Percentiles rank a stretch among this genome's conserved stretches.
phyloP scores from a whole-genome alignment of 2,797 vertebrate genomes.

The Centropyge bicolor region DNA sequence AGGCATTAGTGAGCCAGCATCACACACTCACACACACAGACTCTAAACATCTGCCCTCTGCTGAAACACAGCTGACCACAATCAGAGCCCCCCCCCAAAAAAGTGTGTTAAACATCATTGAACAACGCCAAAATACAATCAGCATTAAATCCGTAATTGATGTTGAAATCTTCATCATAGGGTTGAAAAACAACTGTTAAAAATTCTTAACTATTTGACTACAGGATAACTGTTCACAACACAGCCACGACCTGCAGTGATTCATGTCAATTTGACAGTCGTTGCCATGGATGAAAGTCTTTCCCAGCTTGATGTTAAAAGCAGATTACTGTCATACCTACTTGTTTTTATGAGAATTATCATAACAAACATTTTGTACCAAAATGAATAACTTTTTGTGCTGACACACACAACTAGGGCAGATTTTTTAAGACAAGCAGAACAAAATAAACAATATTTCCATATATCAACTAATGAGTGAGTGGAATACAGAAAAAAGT shows the following conservation, averaged over 20 bases:
- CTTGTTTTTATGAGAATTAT: not conserved
- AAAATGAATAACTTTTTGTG: not conserved
- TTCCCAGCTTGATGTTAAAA: not conserved
- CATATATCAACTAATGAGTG: not conserved
- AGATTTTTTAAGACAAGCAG: not conserved
- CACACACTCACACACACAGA: slow-evolving; percentile 5
- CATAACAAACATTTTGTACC: too few species aligned
- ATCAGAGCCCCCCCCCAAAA: not conserved
- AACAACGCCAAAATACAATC: not conserved
- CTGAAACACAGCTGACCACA: slow-evolving; percentile 13
- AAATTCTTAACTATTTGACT: not conserved
- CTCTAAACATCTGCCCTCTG: slow-evolving; percentile 13
- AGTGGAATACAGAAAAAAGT: not conserved
- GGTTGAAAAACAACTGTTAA: not conserved
- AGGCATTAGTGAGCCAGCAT: slow-evolving; percentile 14
- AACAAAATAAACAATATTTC: not conserved
- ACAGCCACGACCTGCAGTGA: too few species aligned
- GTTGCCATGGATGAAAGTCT: not conserved
- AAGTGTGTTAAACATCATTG: not conserved
- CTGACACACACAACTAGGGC: too few species aligned
- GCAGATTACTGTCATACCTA: not conserved
- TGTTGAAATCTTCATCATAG: too few species aligned
- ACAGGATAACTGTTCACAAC: not conserved
- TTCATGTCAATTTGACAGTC: not conserved
- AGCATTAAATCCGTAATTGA: not conserved